Evolutionary conservation across 2,797 vertebrate species (phyloP), one percentile per base, ranked within the genome.

Genomic region (Acrossocheilus wenchowensis): DNA sequence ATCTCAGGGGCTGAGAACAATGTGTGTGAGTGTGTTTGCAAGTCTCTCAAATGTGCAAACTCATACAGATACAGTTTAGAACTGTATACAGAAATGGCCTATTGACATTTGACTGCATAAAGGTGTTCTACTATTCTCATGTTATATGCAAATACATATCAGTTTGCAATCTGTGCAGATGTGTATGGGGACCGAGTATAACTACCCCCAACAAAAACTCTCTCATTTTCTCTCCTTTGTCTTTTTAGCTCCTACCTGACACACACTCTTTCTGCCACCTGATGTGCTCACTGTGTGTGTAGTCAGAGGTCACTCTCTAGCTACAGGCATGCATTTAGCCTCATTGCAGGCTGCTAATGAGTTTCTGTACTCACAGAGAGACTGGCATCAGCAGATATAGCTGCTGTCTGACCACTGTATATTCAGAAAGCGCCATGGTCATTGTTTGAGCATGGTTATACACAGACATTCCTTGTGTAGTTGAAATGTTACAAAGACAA

Each of bases 331-430:
- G 68, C 43, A 60, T 78, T 89, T 84, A 89, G 77, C 81, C 78
- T 84, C 83, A 73, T 87, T 86, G 84, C 78, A 64, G 89, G 68
- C 19, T 71, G 34, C 69, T 90, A 90, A 90, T 88, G 85, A 87
- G 87, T 77, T 71, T 85, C 41, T 41, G 36, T 78, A 21, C 78
- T 77, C 60, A 72, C 82, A 30, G 84, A 84, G 81, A 82, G 77
- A 82, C 54, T 72, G 54, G 77, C 74, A 78, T 86, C 57, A n/a
- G 4, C 36, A 52, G 64, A 86, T 66, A 50, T 81, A 69, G 26
- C n/a, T 48, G 71, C 62, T 50, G 43, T 68, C 78, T 36, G 73
- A 36, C 36, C 52, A 12, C 64, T 60, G 66, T 48, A 86, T 75
- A 74, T 82, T 68, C 39, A 15, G n/a, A 80, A 23, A 36, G 54